phyloP scores from a whole-genome alignment of 2,888 invertebrate genomes.

The Pammene aurita region DNA sequence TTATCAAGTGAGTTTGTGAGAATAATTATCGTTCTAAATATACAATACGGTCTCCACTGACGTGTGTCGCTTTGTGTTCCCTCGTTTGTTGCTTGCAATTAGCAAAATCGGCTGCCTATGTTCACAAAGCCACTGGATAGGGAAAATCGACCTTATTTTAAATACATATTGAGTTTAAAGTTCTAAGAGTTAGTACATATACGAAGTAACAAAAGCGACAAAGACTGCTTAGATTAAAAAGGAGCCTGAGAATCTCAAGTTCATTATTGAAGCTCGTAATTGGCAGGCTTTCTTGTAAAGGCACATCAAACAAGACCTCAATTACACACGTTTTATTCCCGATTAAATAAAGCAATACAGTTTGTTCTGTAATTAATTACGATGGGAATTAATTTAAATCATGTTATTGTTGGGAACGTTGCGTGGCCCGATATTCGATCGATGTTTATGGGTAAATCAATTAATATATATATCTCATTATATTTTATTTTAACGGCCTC shows the following conservation, averaged over 20 bases:
- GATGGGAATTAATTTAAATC: constrained; percentile 41
- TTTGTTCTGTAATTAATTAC: constrained; percentile 45
- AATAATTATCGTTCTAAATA: constrained; percentile 25
- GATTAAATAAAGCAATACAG: constrained; percentile 54
- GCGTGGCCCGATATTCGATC: background rate
- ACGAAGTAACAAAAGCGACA: too few species aligned
- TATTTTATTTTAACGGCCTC: too few species aligned
- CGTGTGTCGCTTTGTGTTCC: constrained; percentile 29
- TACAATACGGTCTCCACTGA: constrained; percentile 3
- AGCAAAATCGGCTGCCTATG: constrained; percentile 45
- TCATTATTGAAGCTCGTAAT: constrained; percentile 66
- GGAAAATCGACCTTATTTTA: too few species aligned
- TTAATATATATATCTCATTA: too few species aligned
- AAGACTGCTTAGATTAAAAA: constrained; percentile 53
- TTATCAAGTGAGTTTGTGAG: constrained; percentile 16
- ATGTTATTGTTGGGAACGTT: background rate
- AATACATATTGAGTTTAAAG: too few species aligned
- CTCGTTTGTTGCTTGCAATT: constrained; percentile 54
- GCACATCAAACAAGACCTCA: constrained; percentile 63
- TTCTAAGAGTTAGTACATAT: too few species aligned
- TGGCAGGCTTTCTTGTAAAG: constrained; percentile 56
- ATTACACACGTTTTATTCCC: constrained; percentile 64
- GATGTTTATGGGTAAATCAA: background rate
- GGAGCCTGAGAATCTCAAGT: constrained; percentile 62
- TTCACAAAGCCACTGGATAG: too few species aligned